Base-by-base conservation (phyloP, 1,140 invertebrate genomes). In the Nephila pilipes region DNA sequence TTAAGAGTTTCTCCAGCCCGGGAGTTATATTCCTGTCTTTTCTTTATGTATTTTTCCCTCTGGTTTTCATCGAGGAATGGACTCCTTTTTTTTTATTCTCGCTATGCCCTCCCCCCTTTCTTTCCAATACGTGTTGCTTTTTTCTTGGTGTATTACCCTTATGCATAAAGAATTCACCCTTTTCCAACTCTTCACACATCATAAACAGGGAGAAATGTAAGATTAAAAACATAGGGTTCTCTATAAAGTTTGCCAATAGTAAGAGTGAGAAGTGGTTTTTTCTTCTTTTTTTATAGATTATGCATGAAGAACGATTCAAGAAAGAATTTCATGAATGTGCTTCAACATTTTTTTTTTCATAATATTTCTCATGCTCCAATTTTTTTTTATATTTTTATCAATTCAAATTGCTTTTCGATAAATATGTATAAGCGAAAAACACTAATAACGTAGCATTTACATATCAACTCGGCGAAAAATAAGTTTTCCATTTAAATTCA, bases 91-190 rank as follows among this genome's bases (percentile, higher is more conserved):
- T 75, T 36, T n/a, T n/a, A n/a, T n/a, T n/a, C n/a, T n/a, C n/a
- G n/a, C n/a, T 46, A 46, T 46, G 46, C 6, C 46, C 32, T 75
- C 32, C 20, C 6, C 5, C 25, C 69, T 75, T 75, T 75, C 80
- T 81, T 36, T 80, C 32, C 22, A 12, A 54, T 81, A 81, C 80
- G 80, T 81, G 80, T 81, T 81, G 80, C 80, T n/a, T 81, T 46
- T 65, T 25, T 25, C 10, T n/a, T 12, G 63, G 6, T 65, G 14
- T 75, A 75, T 75, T 75, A 75, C 32, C 32, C 32, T 32, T 32
- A 75, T 36, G 25, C 29, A 32, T 75, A 75, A 16, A 75, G 69
- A 36, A 29, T 18, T 32, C 18, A 16, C 2, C 12, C 46, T 46
- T 46, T 46, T 46, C 12, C 14, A 16, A 75, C 29, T 75, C 25